Evolutionary conservation across 2,888 invertebrate genomes (phyloP).

Genomic region (Aspidiotus rigidus): DNA sequence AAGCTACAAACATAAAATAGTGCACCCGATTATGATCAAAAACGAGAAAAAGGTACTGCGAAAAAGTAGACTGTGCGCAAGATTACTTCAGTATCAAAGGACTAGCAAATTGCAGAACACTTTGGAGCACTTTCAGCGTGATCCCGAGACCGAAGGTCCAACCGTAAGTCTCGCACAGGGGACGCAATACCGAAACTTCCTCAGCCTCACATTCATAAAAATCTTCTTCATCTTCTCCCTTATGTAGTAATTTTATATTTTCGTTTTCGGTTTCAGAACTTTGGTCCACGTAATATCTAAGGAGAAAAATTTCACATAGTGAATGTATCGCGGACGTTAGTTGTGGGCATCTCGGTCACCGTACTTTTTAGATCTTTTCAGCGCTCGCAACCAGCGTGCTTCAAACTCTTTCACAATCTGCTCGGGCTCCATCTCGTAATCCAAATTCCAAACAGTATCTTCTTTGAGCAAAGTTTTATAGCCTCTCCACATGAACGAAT

Average conservation of each 20-base stretch:
- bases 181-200: constrained; percentile 68
- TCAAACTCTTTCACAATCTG: constrained; percentile 76
- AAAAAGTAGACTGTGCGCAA: constrained; percentile 39
- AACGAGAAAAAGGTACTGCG: too few relatives aligned
- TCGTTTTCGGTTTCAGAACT: constrained; percentile 3
- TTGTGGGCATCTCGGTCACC: too few relatives aligned
- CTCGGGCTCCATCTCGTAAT: constrained; percentile 67
- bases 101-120: constrained; percentile 75
- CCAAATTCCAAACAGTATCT: constrained; percentile 82
- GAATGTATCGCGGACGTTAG: not conserved
- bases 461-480: constrained; percentile 72
- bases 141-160: constrained; percentile 78
- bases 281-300: constrained; percentile 6
- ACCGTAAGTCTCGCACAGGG: constrained; percentile 78
- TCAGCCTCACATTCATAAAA: not conserved
- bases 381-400: constrained; percentile 65
- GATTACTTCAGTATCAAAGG: constrained; percentile 74
- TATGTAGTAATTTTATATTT: constrained; percentile 13
- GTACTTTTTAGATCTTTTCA: constrained; percentile 22
- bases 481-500: constrained; percentile 70
- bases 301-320: not conserved
- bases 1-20: too few relatives aligned
- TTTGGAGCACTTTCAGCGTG: constrained; percentile 69
- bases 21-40: too few relatives aligned
- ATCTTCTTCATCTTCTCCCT: not conserved